Conservation (phyloP, 2,797 vertebrate species). For the Graptemys geographica region DNA sequence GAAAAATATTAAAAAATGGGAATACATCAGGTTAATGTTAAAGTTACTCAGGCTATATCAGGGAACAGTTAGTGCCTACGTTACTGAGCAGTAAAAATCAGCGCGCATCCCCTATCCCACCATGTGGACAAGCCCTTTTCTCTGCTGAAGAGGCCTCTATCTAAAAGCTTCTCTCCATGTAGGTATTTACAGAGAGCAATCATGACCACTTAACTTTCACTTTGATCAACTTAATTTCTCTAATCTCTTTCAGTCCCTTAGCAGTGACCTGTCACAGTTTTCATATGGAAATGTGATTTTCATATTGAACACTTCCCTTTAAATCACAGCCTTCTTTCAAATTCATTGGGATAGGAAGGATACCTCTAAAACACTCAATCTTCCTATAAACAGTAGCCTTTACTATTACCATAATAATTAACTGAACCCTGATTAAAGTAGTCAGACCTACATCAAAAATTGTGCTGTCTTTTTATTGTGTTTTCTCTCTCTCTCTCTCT, state of each 20-base stretch:
- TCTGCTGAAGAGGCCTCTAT: not conserved
- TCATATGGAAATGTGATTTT: not conserved
- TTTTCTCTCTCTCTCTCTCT: not conserved
- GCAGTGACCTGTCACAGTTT: not conserved
- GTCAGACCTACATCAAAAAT: not conserved
- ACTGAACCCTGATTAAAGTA: not conserved
- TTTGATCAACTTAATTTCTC: not conserved
- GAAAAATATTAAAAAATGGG: not conserved
- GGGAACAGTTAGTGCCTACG: not conserved
- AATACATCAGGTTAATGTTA: conserved; percentile 7
- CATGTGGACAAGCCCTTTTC: not conserved
- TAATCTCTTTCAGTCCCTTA: not conserved
- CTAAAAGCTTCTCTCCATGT: not conserved
- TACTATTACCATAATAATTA: not conserved
- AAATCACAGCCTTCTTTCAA: not conserved
- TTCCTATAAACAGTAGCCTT: not conserved
- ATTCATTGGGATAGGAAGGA: not conserved
- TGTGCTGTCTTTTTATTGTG: not conserved
- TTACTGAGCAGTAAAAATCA: not conserved
- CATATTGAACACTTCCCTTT: not conserved
- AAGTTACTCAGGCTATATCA: not conserved
- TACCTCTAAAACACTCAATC: not conserved
- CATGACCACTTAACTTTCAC: not conserved
- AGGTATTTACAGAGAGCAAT: not conserved
- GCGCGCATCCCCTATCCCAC: not conserved